Conservation (phyloP, 1,140 invertebrate genomes). For the Streblospio benedicti region DNA sequence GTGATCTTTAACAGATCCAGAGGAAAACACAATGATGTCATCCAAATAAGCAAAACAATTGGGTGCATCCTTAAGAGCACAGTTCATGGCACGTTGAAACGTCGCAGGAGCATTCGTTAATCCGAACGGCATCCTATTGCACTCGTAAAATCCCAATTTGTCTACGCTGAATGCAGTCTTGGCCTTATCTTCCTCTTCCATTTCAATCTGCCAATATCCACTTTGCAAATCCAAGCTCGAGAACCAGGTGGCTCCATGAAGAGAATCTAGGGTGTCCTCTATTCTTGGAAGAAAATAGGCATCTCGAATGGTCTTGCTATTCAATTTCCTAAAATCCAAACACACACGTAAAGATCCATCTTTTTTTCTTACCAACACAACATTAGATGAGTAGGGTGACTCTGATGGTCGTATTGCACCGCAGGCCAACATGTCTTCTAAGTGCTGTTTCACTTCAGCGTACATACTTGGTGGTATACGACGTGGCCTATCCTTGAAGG, state of each 20-base stretch:
- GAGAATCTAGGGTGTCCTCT: slow-evolving; percentile 4
- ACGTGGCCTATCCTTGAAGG: neutral
- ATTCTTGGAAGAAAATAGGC: neutral
- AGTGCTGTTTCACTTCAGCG: neutral
- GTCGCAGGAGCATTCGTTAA: neutral
- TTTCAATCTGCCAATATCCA: slow-evolving; percentile 17
- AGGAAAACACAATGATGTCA: slow-evolving; percentile 4
- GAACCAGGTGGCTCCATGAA: slow-evolving; percentile 9
- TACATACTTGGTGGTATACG: neutral
- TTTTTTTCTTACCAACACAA: slow-evolving; percentile 21
- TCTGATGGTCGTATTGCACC: neutral
- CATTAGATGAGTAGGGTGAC: slow-evolving; percentile 18
- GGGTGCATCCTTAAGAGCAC: neutral
- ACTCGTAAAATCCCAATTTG: neutral
- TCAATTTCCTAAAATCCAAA: slow-evolving; percentile 24
- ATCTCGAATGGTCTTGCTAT: slow-evolving; percentile 21
- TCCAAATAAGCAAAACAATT: no score
- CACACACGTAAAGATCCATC: slow-evolving; percentile 27
- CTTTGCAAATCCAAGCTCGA: slow-evolving; percentile 8
- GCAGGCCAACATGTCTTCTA: neutral
- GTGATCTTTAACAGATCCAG: slow-evolving; percentile 41
- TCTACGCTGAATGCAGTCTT: slow-evolving; percentile 14
- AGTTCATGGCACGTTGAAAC: neutral
- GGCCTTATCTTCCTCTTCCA: slow-evolving; percentile 3
- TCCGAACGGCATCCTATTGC: neutral